Base-by-base conservation (phyloP, 1,140 invertebrate genomes). In the Cephus cinctus region DNA sequence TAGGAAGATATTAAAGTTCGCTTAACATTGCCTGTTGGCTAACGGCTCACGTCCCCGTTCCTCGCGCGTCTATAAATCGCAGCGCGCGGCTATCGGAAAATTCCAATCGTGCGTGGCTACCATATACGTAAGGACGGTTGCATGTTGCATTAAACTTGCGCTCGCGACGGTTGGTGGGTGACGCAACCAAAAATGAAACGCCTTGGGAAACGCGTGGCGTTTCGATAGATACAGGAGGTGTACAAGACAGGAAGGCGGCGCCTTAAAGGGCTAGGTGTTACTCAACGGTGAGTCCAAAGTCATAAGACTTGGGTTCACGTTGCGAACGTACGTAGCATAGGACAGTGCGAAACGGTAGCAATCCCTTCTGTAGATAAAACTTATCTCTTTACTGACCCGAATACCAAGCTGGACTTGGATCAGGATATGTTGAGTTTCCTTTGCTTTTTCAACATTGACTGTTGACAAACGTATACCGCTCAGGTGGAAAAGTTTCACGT, bases 1-100 rank as follows among this genome's bases (percentile, higher is more conserved):
- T 56, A 58, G 34, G 35, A 40, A 52, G 56, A 63, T 61, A 61
- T 65, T 50, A 49, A 52, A 51, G 30, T 46, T 16, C 32, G 35
- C 25, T 27, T 4, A 39, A 43, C 53, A 45, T 56, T 42, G 47
- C 15, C 41, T 50, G 8, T 20, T 31, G 45, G 47, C 32, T 46
- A 59, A 50, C 47, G 47, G 48, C 47, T 54, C 55, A 45, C 21
- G 45, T 54, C 43, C 55, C 36, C 50, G 50, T 43, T 40, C 35
- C 50, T 53, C 45, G 52, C 50, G 49, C 59, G 56, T 56, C 58
- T 55, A 60, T 71, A 71, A 69, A 66, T 67, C 58, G 54, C 44
- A 21, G 44, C 25, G 27, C 31, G 43, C 40, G 55, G 57, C 59
- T 68, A 69, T 71, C 62, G 63, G 62, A 71, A 73, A 73, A 71